A percentile compares a stretch with the other conserved stretches of the same genome.
phyloP scores from a whole-genome alignment of 2,888 invertebrate species.

The Drosophila demipolita region DNA sequence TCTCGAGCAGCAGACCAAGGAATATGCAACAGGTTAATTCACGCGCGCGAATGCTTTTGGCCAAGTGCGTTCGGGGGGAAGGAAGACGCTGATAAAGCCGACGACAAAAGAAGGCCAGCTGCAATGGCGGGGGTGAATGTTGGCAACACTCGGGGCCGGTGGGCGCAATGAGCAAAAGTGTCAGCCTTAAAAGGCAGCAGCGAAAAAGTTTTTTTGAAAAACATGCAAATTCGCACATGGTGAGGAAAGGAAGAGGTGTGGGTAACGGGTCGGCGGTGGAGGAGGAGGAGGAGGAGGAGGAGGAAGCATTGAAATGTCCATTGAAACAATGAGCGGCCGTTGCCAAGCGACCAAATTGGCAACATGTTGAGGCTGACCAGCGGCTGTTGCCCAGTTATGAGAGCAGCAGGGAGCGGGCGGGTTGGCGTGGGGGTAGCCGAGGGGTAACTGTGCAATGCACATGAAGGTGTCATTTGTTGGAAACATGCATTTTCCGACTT shows the following conservation, averaged over 20 bases:
- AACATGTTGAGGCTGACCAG: slow-evolving; percentile 58
- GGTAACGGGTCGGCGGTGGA: background rate
- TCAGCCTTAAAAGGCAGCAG: slow-evolving; percentile 73
- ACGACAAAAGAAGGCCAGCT: slow-evolving; percentile 35
- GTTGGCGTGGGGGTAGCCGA: background rate
- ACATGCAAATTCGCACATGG: slow-evolving; percentile 74
- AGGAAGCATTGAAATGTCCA: slow-evolving; percentile 77
- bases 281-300: background rate
- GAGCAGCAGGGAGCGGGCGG: slow-evolving; percentile 4
- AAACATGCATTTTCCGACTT: slow-evolving; percentile 80
- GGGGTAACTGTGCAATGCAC: slow-evolving; percentile 53
- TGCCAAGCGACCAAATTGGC: slow-evolving; percentile 65
- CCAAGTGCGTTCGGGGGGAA: slow-evolving; percentile 58
- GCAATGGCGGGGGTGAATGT: slow-evolving; percentile 21
- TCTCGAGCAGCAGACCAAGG: slow-evolving; percentile 25
- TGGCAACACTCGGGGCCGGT: slow-evolving; percentile 23
- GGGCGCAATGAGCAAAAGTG: slow-evolving; percentile 74
- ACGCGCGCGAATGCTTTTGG: slow-evolving; percentile 57
- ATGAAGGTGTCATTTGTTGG: slow-evolving; percentile 83
- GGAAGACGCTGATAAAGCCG: slow-evolving; percentile 22
- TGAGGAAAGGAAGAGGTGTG: background rate
- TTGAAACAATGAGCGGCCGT: slow-evolving; percentile 67
- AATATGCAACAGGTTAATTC: slow-evolving; percentile 83
- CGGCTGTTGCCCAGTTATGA: slow-evolving; percentile 63
- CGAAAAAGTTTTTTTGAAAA: slow-evolving; percentile 57